Evolutionary conservation across 2,888 invertebrate species (phyloP), one percentile per base, ranked within the genome.

Genomic region (Clitarchus hookeri): DNA sequence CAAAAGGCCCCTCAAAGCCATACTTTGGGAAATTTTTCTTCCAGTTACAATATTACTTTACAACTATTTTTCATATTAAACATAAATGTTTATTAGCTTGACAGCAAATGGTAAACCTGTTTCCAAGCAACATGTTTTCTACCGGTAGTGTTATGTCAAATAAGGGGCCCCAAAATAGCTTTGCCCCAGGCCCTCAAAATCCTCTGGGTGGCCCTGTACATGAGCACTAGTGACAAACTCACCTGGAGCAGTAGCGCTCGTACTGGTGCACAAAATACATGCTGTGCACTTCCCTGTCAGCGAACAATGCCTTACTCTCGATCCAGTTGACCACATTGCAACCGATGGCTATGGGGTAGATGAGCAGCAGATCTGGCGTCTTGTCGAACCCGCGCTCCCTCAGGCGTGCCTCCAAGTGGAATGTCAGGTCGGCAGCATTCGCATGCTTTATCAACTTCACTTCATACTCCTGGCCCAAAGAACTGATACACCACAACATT

Each of bases 251-350:
- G 90, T 98, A 98, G 91, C 97, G 97, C 88, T 94, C 93, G 89
- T 97, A 95, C 91, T 98, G 98, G 89, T 97, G 96, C 89, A 95
- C 95, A 85, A 97, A 93, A 91, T 98, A 97, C 19, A 94, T 95
- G 83, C 94, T 93, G 91, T 98, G 98, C 86, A 95, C 94, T 89
- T 95, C 95, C 88, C 94, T 93, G 92, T 97, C 97, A 6, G 97
- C 98, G 93, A 98, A 98, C n/a, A 96, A 93, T 0, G 98, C 98
- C 92, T 98, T 98, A 89, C 98, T 98, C 92, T 98, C 98, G 87
- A 98, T 97, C 98, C 98, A 98, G 91, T 98, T 97, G 0, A 98
- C 94, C 44, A 98, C 94, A 89, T 95, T 94, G 2, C 96, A 97
- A 91, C 97, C 95, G 44, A 97, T 94, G 53, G 96, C 96, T 88